These are phyloP conservation scores for Otocyon megalotis DNA, from an alignment of 2,113 vertebrate species.

Conservation along the genomic window DNA sequence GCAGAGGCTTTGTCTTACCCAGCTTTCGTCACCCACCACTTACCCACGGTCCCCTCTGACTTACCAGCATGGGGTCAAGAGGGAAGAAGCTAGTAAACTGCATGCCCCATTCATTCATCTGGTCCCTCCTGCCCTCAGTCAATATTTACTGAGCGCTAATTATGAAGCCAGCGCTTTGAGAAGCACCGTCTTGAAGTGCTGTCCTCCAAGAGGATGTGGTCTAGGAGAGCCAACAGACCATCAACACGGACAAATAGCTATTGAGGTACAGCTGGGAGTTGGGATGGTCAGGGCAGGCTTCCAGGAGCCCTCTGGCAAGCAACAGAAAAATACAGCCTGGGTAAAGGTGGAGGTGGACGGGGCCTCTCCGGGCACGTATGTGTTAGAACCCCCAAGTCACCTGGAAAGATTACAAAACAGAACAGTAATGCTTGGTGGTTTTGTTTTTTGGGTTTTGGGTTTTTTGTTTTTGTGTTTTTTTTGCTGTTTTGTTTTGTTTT, in stretches of 20 bases:
- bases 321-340: fast-evolving
- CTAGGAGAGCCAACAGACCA: background rate
- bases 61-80: background rate
- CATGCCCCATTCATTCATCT: background rate
- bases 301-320: background rate
- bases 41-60: background rate
- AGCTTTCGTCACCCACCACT: background rate
- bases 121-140: background rate
- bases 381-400: background rate
- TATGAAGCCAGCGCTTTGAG: background rate
- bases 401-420: background rate
- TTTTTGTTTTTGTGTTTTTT: no score
- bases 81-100: background rate
- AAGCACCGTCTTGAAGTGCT: background rate
- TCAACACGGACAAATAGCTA: background rate
- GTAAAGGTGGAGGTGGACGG: fast-evolving
- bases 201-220: background rate
- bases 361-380: no score
- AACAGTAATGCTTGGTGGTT: background rate
- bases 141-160: background rate
- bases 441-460: background rate
- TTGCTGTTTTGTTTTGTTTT: no score
- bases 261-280: background rate
- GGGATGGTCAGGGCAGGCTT: background rate
- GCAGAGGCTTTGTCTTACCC: background rate